Evolutionary conservation across 2,113 vertebrate genomes (phyloP).

Genomic region (Riparia riparia): DNA sequence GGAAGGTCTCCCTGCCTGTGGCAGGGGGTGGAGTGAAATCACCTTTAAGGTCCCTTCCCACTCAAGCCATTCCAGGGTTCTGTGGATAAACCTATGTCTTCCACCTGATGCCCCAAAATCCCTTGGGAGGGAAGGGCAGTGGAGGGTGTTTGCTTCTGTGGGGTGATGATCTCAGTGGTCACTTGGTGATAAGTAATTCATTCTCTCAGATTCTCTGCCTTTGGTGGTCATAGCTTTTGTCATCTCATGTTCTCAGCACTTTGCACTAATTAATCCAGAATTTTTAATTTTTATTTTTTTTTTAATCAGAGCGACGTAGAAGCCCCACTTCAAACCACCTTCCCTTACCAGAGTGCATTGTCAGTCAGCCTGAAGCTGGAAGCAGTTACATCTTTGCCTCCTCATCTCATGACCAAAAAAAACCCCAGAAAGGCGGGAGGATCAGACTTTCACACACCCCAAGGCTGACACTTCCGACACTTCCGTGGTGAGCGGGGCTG

Average conservation of each 20-base stretch:
- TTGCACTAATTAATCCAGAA: background rate
- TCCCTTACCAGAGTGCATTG: fast-evolving
- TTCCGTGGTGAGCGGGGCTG: background rate
- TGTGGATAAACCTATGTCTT: fast-evolving
- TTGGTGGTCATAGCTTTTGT: fast-evolving
- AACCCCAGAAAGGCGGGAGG: background rate
- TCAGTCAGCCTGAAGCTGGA: background rate
- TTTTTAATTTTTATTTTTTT: background rate
- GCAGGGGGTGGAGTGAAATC: background rate
- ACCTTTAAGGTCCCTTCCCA: background rate
- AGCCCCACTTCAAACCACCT: background rate
- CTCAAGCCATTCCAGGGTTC: background rate
- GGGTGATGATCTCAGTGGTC: background rate
- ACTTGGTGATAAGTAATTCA: background rate
- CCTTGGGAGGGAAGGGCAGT: background rate
- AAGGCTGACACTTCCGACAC: background rate
- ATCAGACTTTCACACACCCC: background rate
- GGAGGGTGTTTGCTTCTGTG: background rate
- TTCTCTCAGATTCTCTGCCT: background rate
- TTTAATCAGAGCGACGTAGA: background rate
- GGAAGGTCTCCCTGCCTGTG: background rate
- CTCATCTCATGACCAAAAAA: background rate
- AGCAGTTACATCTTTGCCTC: background rate
- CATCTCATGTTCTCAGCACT: background rate
- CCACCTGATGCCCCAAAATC: background rate